A percentile compares a stretch with the other conserved stretches of the same genome.
Conservation (phyloP, 2,797 vertebrate species). For the Linurgus olivaceus region DNA sequence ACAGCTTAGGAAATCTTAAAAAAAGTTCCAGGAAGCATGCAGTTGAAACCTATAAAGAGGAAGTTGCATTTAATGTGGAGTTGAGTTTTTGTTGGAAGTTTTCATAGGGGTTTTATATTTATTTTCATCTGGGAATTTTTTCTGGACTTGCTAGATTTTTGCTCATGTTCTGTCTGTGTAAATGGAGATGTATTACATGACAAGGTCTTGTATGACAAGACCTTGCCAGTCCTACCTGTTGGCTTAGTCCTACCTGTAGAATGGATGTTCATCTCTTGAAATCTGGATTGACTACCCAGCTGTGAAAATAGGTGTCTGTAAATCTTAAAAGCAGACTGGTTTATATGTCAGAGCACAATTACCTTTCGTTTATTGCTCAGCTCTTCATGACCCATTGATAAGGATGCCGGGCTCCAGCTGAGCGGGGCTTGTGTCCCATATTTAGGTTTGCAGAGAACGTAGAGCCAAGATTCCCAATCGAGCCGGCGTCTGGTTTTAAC, state of each 20-base stretch:
- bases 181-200: neutral
- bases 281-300: neutral
- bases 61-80: neutral
- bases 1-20: neutral
- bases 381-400: neutral
- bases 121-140: neutral
- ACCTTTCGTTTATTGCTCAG: neutral
- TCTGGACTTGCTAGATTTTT: neutral
- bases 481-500: conserved; percentile 74
- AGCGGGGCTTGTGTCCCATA: conserved; percentile 17
- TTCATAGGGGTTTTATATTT: neutral
- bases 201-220: no score
- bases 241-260: neutral
- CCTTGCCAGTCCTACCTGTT: neutral
- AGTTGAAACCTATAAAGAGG: neutral
- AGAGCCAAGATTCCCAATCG: conserved; percentile 73
- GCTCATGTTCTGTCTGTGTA: neutral
- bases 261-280: neutral
- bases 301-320: neutral
- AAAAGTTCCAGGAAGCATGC: neutral
- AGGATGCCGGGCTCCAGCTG: neutral
- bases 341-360: neutral
- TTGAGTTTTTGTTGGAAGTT: neutral
- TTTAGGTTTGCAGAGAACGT: conserved; percentile 64
- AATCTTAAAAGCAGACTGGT: neutral